Base-by-base conservation (phyloP, 2,888 invertebrate genomes). In the Parnassius glacialis region DNA sequence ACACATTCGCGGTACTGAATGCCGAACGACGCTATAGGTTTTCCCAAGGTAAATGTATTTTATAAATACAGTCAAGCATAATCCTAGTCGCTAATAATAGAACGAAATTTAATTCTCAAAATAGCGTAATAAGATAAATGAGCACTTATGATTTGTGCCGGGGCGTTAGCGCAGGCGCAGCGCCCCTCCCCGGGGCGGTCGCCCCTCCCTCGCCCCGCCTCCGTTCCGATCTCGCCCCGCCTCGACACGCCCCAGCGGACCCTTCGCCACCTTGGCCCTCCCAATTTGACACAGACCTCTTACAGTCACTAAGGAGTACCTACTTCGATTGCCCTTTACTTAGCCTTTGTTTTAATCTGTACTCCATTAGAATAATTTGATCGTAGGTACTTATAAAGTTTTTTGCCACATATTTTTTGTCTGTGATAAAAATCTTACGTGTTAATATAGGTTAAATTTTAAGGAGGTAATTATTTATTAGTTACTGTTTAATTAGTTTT, bases 201-300 rank as follows among this genome's bases (percentile, higher is more conserved):
- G 57, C 53, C n/a, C 58, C 58, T 50, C 57, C 58, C 65, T 70
- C 70, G 75, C 77, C 68, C 75, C 34, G 57, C 57, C 60, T 75
- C 76, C 43, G 57, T 44, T 34, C 54, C 58, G 57, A 53, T 53
- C 65, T 70, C 70, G 75, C 77, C 68, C 75, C 82, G 78, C 85
- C 71, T 83, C 80, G 70, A 63, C 58, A 66, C 72, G 72, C 78
- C 81, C 79, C 70, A 67, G 62, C 65, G 59, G 66, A 70, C 73
- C 74, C 71, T 70, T 74, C 61, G 63, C 64, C 62, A 65, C 69
- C 64, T 68, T 67, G 67, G 66, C 64, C 64, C 60, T 61, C 60
- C 58, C 62, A 59, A 53, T 64, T 56, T 48, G 10, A 42, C 13
- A 45, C 47, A 47, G 63, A 63, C 63, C 63, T 59, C 57, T 63